phyloP scores from a whole-genome alignment of 2,888 invertebrate genomes.

The Drosophila colorata region DNA sequence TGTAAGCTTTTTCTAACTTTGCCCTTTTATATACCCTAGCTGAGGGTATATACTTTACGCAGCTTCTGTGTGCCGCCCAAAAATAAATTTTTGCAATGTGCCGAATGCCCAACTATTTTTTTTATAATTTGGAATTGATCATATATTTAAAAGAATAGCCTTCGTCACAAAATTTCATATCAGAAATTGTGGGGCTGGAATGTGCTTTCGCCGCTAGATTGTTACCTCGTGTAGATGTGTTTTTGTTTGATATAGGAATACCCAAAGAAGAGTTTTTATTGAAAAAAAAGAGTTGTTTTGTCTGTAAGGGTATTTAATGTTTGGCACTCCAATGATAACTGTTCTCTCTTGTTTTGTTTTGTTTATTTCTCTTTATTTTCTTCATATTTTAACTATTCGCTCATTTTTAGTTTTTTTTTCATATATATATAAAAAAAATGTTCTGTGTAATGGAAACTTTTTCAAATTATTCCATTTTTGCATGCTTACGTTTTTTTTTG shows the following conservation, averaged over 20 bases:
- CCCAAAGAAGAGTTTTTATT: too few species aligned
- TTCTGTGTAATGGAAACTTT: conserved; percentile 44
- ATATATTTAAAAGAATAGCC: too few species aligned
- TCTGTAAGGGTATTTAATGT: neutral
- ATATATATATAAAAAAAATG: conserved; percentile 43
- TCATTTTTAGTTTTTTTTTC: conserved; percentile 21
- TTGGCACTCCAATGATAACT: neutral
- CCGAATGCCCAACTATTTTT: too few species aligned
- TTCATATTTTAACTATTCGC: conserved; percentile 25
- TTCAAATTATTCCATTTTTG: conserved; percentile 30
- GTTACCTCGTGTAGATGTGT: too few species aligned
- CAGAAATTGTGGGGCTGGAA: too few species aligned
- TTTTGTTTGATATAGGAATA: neutral
- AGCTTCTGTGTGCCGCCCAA: too few species aligned
- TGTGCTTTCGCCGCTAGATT: too few species aligned
- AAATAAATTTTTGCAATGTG: too few species aligned
- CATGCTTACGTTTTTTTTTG: conserved; percentile 11
- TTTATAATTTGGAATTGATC: too few species aligned
- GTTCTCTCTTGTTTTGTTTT: neutral
- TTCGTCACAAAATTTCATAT: too few species aligned
- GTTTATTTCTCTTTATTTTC: neutral
- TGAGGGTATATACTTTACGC: neutral
- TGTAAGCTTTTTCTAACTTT: conserved; percentile 14
- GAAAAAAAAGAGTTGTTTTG: neutral
- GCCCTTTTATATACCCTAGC: neutral